These are phyloP conservation scores for Chromis chromis DNA, from an alignment of 2,797 vertebrate genomes.

Conservation along the genomic window DNA sequence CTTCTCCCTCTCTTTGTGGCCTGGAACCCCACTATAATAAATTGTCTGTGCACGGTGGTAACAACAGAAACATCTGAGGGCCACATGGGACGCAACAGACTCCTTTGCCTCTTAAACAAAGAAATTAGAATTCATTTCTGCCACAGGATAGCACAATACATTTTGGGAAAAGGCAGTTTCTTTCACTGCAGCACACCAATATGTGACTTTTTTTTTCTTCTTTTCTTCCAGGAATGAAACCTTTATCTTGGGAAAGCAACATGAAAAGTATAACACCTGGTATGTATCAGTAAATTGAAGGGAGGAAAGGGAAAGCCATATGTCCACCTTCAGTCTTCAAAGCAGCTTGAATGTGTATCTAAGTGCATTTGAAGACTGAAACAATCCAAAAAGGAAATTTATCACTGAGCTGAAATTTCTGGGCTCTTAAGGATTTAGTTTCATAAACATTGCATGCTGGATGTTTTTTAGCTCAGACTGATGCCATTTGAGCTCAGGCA, in stretches of 20 bases:
- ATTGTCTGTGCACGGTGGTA: constrained; percentile 57
- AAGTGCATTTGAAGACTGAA: constrained; percentile 79
- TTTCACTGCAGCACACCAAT: constrained; percentile 28
- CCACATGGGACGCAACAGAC: constrained; percentile 66
- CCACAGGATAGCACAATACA: constrained; percentile 52
- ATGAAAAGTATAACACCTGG: constrained; percentile 79
- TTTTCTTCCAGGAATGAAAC: constrained; percentile 56
- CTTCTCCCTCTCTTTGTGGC: constrained; percentile 42
- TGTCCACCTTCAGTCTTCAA: constrained; percentile 80
- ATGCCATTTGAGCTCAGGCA: constrained; percentile 73
- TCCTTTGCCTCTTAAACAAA: constrained; percentile 53
- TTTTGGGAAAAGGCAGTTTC: constrained; percentile 26
- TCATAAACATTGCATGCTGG: constrained; percentile 78
- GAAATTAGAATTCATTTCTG: constrained; percentile 54
- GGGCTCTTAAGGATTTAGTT: constrained; percentile 73
- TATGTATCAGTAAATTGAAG: constrained; percentile 79
- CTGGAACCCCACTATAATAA: constrained; percentile 57
- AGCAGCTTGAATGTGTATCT: constrained; percentile 74
- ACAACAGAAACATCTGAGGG: constrained; percentile 75
- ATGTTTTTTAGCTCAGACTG: constrained; percentile 71
- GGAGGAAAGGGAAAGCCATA: constrained; percentile 78
- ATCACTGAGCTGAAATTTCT: constrained; percentile 75
- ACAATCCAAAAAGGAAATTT: constrained; percentile 80
- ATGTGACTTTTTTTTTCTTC: constrained; percentile 29
- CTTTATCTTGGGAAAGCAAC: constrained; percentile 72